These are phyloP conservation scores for Esox lucius DNA, from an alignment of 2,797 vertebrate genomes.

Conservation along the genomic window DNA sequence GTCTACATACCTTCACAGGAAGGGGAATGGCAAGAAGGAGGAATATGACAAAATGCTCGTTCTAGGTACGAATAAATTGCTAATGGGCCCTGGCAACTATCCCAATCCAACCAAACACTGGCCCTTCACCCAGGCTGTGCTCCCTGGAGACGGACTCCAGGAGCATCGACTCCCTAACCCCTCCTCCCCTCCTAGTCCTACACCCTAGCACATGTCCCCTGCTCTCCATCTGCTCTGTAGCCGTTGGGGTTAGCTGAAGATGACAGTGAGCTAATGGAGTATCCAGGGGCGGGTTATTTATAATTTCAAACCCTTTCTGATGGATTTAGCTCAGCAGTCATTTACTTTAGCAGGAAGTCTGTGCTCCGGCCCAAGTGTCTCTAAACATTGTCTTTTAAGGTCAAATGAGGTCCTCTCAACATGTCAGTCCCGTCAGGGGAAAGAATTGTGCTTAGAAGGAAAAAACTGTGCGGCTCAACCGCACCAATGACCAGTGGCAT, in stretches of 20 bases:
- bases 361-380: conserved; percentile 49
- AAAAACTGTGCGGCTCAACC: background rate
- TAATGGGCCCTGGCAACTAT: too few species aligned
- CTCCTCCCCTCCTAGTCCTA: background rate
- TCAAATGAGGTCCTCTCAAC: conserved; percentile 32
- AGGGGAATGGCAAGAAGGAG: too few species aligned
- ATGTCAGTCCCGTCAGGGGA: conserved; percentile 6
- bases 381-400: conserved; percentile 76
- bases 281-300: conserved; percentile 53
- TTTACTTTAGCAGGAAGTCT: conserved; percentile 65
- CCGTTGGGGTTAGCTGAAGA: background rate
- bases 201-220: conserved; percentile 11
- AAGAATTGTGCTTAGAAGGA: conserved; percentile 26
- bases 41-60: too few species aligned
- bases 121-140: background rate
- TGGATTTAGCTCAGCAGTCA: conserved; percentile 52
- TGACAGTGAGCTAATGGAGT: conserved; percentile 42
- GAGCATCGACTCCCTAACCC: background rate
- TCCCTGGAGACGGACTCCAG: background rate
- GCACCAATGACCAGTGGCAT: background rate
- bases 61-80: too few species aligned
- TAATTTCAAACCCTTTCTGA: conserved; percentile 58
- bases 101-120: too few species aligned
- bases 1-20: too few species aligned
- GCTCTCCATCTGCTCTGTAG: conserved; percentile 2